Evolutionary conservation across 2,797 vertebrate species (phyloP).

Genomic region (Gephyroberyx darwinii): DNA sequence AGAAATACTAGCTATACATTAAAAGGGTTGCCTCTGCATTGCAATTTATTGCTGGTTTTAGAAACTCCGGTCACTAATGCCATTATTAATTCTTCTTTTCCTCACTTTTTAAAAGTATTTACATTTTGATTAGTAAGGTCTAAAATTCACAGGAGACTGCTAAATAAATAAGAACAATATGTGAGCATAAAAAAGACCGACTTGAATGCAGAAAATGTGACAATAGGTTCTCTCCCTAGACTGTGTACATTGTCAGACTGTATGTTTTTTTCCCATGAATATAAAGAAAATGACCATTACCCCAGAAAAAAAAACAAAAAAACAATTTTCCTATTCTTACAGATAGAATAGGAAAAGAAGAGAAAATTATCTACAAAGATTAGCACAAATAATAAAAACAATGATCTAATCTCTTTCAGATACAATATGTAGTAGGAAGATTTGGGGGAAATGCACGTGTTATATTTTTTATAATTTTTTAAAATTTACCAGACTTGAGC

Average conservation of each 20-base stretch:
- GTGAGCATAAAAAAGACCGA: conserved; percentile 74
- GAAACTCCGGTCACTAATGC: conserved; percentile 85
- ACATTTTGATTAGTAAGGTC: conserved; percentile 86
- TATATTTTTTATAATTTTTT: too few species aligned
- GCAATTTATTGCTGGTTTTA: conserved; percentile 91
- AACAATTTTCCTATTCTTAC: conserved; percentile 27
- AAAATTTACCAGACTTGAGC: conserved; percentile 18
- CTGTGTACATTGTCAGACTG: conserved; percentile 71
- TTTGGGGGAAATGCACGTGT: conserved; percentile 23
- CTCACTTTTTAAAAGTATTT: conserved; percentile 82
- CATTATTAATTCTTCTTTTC: conserved; percentile 74
- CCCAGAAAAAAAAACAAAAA: conserved; percentile 22
- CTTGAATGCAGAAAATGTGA: conserved; percentile 79
- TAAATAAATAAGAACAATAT: conserved; percentile 89
- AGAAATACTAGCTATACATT: conserved; percentile 83
- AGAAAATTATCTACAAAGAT: conserved; percentile 53
- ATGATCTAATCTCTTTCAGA: conserved; percentile 54
- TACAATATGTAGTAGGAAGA: conserved; percentile 29
- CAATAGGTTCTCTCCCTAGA: conserved; percentile 65
- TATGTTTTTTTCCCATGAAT: conserved; percentile 38
- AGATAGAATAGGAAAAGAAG: conserved; percentile 40
- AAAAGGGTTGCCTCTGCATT: conserved; percentile 85
- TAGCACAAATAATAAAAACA: conserved; percentile 48
- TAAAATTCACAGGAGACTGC: conserved; percentile 77
- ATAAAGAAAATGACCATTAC: conserved; percentile 65